Evolutionary conservation across 2,113 vertebrate genomes (phyloP).

Genomic region (Pithys albifrons): DNA sequence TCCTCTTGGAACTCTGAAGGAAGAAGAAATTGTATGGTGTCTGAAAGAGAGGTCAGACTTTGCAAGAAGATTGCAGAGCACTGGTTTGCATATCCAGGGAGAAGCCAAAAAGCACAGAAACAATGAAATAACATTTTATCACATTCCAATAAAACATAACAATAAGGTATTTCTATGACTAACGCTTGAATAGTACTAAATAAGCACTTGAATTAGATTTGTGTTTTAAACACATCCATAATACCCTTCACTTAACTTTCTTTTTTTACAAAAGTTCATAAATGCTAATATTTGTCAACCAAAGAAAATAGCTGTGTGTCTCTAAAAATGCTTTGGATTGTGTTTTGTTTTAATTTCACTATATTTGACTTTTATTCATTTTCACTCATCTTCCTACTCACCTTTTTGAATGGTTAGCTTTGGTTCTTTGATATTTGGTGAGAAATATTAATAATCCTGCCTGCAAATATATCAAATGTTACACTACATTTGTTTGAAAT

Average conservation of each 20-base stretch:
- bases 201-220: background rate
- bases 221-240: background rate
- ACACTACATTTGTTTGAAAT: background rate
- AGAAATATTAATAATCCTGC: background rate
- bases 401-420: background rate
- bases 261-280: background rate
- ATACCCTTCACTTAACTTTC: background rate
- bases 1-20: background rate
- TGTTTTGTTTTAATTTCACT: background rate
- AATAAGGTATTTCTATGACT: background rate
- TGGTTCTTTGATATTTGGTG: background rate
- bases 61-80: background rate
- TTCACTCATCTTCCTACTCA: background rate
- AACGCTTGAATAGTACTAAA: background rate
- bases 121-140: background rate
- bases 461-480: background rate
- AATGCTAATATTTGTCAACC: background rate
- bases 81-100: background rate
- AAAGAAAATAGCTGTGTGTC: background rate
- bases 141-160: background rate
- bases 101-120: background rate
- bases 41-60: background rate
- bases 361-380: background rate
- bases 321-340: background rate
- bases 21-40: background rate